Evolutionary conservation across 2,113 vertebrate genomes (phyloP).

Genomic region (Mesembrinibis cayennensis): DNA sequence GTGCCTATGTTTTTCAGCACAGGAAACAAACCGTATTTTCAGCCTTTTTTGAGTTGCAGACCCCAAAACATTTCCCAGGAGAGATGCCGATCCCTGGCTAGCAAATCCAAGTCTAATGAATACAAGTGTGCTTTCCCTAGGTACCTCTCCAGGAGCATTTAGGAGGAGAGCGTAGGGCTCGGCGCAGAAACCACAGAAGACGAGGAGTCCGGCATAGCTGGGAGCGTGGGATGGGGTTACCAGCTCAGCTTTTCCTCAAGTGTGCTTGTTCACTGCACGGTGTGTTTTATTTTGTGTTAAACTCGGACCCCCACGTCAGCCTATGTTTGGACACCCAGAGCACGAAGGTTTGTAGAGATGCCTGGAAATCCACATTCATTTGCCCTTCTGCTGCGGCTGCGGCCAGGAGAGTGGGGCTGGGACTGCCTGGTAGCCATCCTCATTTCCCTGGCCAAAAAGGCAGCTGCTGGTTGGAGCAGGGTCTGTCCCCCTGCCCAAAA

Average conservation of each 20-base stretch:
- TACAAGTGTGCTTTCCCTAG: neutral
- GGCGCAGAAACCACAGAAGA: neutral
- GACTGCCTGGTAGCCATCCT: fast-evolving
- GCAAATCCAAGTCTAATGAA: neutral
- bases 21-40: slow-evolving; percentile 1
- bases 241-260: neutral
- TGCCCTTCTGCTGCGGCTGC: fast-evolving
- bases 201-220: neutral
- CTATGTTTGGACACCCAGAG: neutral
- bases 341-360: neutral
- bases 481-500: neutral
- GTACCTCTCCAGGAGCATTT: neutral
- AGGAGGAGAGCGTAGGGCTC: neutral
- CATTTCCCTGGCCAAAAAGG: neutral
- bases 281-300: neutral
- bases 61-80: slow-evolving; percentile 24
- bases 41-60: neutral
- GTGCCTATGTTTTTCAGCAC: neutral
- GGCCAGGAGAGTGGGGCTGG: fast-evolving
- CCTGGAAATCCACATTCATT: neutral
- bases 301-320: neutral
- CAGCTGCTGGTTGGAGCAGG: neutral
- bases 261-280: fast-evolving
- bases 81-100: neutral
- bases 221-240: neutral